Conservation (phyloP, 2,888 invertebrate species). For the Micoletzkya japonica region DNA sequence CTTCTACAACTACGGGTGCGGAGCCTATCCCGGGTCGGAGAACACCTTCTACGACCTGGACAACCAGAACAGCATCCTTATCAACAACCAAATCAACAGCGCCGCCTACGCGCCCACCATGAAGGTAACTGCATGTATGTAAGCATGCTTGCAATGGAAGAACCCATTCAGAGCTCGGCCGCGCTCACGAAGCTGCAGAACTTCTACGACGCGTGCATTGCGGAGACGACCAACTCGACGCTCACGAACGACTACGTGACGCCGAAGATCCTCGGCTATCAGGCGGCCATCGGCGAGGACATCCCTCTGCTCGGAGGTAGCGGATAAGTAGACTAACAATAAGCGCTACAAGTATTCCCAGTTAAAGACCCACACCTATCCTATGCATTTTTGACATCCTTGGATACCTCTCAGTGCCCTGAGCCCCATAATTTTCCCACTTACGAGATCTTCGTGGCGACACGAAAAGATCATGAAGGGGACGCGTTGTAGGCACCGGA, state of each 20-base stretch:
- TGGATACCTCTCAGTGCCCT: too few relatives aligned
- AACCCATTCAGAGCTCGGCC: not conserved
- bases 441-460: not conserved
- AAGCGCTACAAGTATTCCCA: too few relatives aligned
- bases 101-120: constrained; percentile 39
- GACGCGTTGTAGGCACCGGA: too few relatives aligned
- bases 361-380: too few relatives aligned
- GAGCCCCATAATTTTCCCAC: too few relatives aligned
- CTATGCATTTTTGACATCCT: too few relatives aligned
- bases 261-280: constrained; percentile 8
- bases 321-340: not conserved
- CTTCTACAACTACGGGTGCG: constrained; percentile 57
- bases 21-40: constrained; percentile 33
- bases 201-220: constrained; percentile 13
- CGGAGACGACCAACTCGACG: constrained; percentile 2
- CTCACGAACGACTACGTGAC: constrained; percentile 11
- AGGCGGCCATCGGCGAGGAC: not conserved
- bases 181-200: constrained; percentile 16
- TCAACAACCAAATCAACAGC: constrained; percentile 34
- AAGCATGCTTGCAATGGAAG: too few relatives aligned
- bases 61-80: not conserved
- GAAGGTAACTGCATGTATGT: not conserved
- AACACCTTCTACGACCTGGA: constrained; percentile 30
- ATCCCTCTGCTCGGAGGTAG: constrained; percentile 24
- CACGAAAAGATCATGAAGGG: not conserved